These are phyloP conservation scores for Anthopleura xanthogrammica DNA, from an alignment of 92 coral and sea anemone genomes.

Conservation along the genomic window DNA sequence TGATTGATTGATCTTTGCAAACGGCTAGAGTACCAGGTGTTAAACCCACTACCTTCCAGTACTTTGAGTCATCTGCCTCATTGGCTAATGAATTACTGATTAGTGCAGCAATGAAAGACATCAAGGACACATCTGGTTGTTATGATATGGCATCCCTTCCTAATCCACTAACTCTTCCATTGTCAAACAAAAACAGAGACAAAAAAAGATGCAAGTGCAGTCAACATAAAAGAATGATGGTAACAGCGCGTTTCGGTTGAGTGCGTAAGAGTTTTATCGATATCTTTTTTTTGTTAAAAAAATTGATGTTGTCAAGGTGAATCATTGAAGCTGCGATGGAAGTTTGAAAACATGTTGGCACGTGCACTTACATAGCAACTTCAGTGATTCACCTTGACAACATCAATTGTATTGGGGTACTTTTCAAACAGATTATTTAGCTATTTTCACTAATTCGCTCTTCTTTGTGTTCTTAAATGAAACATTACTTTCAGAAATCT, in stretches of 20 bases:
- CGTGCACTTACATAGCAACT: too few species aligned
- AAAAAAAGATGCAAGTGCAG: neutral
- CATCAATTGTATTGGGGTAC: too few species aligned
- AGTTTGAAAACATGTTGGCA: too few species aligned
- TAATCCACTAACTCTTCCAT: conserved; percentile 33
- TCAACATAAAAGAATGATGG: conserved; percentile 36
- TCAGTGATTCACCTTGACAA: too few species aligned
- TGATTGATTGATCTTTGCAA: conserved; percentile 8
- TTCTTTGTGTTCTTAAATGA: too few species aligned
- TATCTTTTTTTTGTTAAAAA: too few species aligned
- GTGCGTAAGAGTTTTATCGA: too few species aligned
- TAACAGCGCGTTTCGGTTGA: neutral
- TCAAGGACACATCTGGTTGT: conserved; percentile 9
- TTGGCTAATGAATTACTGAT: conserved; percentile 8
- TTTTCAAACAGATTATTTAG: too few species aligned
- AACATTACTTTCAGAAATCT: too few species aligned
- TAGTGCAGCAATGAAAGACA: conserved; percentile 18
- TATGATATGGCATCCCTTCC: conserved; percentile 26
- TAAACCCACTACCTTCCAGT: conserved; percentile 28
- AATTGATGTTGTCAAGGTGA: too few species aligned
- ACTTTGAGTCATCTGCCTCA: conserved; percentile 30
- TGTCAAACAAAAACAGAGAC: conserved; percentile 14
- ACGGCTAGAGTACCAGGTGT: conserved; percentile 40
- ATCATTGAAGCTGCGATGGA: too few species aligned
- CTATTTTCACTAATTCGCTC: too few species aligned